phyloP scores from a whole-genome alignment of 37 sponge, comb jelly and placozoan genomes.

The Ephydatia muelleri region DNA sequence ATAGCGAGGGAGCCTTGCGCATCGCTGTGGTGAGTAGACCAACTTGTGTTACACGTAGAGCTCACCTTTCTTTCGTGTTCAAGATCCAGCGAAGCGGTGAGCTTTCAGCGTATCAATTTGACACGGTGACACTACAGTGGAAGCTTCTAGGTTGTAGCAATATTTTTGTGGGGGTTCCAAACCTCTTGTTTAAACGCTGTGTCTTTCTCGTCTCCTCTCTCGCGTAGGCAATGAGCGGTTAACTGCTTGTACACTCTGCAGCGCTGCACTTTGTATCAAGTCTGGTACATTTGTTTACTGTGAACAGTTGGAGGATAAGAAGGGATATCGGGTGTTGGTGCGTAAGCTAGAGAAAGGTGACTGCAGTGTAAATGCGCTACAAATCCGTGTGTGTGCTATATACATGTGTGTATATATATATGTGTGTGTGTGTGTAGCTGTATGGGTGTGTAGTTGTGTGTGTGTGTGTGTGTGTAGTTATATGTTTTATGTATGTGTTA shows the following conservation, averaged over 20 bases:
- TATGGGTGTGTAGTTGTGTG: background rate
- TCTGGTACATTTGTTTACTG: background rate
- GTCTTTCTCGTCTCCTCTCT: background rate
- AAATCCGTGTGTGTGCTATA: background rate
- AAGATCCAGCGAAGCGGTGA: background rate
- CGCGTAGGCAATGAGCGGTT: background rate
- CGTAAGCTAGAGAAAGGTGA: background rate
- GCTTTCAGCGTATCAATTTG: background rate
- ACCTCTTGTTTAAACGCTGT: background rate
- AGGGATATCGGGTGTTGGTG: background rate
- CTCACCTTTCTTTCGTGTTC: background rate
- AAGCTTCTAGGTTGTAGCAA: background rate
- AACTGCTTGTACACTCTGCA: background rate
- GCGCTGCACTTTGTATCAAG: background rate
- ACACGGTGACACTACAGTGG: background rate
- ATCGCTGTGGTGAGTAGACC: background rate
- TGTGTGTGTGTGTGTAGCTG: background rate
- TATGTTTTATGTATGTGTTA: background rate
- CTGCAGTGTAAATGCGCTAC: too few relatives aligned
- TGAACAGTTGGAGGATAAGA: background rate
- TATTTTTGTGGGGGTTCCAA: background rate
- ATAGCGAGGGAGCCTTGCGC: background rate
- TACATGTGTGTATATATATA: background rate
- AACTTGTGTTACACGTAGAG: background rate
- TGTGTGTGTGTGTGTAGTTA: background rate